Percentiles rank a stretch among this genome's conserved stretches.
These are phyloP conservation scores for Microctenopoma steveboyesi DNA, from an alignment of 2,797 vertebrate species.

Conservation along the genomic window DNA sequence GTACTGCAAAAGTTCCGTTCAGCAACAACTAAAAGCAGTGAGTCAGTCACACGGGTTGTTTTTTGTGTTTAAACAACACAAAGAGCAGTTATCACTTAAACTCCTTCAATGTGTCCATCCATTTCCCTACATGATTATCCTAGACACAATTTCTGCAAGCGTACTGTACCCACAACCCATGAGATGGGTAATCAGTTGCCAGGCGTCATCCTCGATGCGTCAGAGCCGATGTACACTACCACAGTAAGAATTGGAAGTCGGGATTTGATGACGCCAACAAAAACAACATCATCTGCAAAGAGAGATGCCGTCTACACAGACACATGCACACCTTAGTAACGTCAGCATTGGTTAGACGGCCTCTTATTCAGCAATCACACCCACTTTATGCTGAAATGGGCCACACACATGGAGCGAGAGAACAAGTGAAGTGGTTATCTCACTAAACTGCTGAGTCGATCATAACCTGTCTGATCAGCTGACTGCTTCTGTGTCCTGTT, in stretches of 20 bases:
- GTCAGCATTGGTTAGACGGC: no score
- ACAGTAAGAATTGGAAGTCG: neutral
- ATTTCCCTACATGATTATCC: neutral
- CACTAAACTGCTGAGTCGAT: neutral
- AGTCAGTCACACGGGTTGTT: neutral
- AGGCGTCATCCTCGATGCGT: neutral
- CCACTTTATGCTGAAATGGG: neutral
- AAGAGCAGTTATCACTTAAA: neutral
- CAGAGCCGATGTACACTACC: neutral
- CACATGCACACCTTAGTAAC: no score
- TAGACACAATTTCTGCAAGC: no score
- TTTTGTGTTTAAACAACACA: neutral
- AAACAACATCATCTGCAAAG: conserved; percentile 12
- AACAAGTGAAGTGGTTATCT: neutral
- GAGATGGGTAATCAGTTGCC: no score
- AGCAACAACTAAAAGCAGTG: neutral
- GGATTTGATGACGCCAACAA: neutral
- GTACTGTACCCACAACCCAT: no score
- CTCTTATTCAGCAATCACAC: neutral
- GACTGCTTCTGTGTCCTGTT: neutral
- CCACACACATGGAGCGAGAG: no score
- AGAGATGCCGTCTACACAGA: neutral
- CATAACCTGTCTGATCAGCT: neutral
- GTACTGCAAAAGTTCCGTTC: neutral
- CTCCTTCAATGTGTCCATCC: neutral